Base-by-base conservation (phyloP, 2,113 vertebrate species). In the Hoplias malabaricus region DNA sequence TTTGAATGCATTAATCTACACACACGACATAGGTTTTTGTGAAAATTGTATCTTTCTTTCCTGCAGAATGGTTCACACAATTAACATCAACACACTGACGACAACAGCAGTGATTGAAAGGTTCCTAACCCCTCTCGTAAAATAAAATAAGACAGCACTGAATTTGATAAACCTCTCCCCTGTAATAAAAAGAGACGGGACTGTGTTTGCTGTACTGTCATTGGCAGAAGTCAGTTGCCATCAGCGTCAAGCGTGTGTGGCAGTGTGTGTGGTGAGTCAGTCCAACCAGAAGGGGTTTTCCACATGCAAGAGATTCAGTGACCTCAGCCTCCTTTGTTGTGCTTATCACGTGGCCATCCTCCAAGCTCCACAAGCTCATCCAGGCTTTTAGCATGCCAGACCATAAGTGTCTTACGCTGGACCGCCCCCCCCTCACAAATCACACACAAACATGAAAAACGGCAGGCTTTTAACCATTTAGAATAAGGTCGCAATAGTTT, bases 241-340 rank as follows among this genome's bases (percentile, higher is more conserved):
- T 80, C 57, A 84, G 69, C 70, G 75, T 86, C 80, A 82, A 80
- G 3, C 12, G 14, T 67, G 71, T 61, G 38, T 42, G 80, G 66
- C 59, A 42, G 57, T 80, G 25, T 71, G 48, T 69, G 62, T 43
- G 33, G 69, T 83, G 79, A 87, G 57, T 88, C 87, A 87, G 61
- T 83, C 78, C 56, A 83, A 86, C 83, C 85, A 91, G 88, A 84
- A 88, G 86, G 88, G 86, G 67, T 88, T 87, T 90, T 86, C 84
- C 86, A 85, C 79, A 85, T 80, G 80, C 83, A 82, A 82, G 75
- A 72, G 80, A 87, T 80, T 87, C 67, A 57, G 68, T 85, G 85
- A 89, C 88, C 85, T 85, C 86, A 86, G 83, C 68, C 50, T 83
- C 80, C 72, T 73, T 80, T 86, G 84, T 86, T 77, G 80, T 82